Conservation (phyloP, 1,140 invertebrate genomes). For the Drosophila micromelanica region DNA sequence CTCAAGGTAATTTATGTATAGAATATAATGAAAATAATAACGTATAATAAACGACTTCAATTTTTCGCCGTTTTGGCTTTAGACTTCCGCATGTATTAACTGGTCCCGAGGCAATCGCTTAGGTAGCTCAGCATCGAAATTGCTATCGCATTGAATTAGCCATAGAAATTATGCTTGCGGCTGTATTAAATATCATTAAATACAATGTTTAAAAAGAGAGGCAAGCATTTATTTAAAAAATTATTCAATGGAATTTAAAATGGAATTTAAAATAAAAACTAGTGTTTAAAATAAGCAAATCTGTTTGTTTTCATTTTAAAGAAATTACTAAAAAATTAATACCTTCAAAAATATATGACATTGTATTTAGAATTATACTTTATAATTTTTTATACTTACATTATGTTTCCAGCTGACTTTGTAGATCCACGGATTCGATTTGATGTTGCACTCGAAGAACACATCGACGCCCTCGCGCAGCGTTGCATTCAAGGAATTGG, state of each 20-base stretch:
- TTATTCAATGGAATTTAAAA: not conserved
- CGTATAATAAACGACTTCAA: conserved; percentile 56
- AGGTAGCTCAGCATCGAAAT: conserved; percentile 5
- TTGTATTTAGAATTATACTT: too few species aligned
- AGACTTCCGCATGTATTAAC: conserved; percentile 20
- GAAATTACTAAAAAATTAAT: too few species aligned
- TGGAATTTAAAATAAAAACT: too few species aligned
- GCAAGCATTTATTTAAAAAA: not conserved
- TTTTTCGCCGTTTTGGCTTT: conserved; percentile 10
- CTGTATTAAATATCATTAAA: not conserved
- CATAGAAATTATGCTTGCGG: not conserved
- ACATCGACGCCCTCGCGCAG: conserved; percentile 94
- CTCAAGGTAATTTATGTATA: conserved; percentile 68
- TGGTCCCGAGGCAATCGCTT: not conserved
- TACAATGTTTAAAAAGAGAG: too few species aligned
- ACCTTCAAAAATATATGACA: too few species aligned
- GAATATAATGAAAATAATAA: conserved; percentile 74
- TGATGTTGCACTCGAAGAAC: conserved; percentile 95
- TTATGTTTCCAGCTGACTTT: conserved; percentile 94
- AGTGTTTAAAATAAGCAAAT: too few species aligned
- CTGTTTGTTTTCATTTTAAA: too few species aligned
- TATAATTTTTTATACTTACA: conserved; percentile 86
- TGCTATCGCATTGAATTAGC: conserved; percentile 26
- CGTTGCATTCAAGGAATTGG: conserved; percentile 90
- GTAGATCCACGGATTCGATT: conserved; percentile 94